phyloP scores from a whole-genome alignment of 2,797 vertebrate species.

The Cygnus olor region DNA sequence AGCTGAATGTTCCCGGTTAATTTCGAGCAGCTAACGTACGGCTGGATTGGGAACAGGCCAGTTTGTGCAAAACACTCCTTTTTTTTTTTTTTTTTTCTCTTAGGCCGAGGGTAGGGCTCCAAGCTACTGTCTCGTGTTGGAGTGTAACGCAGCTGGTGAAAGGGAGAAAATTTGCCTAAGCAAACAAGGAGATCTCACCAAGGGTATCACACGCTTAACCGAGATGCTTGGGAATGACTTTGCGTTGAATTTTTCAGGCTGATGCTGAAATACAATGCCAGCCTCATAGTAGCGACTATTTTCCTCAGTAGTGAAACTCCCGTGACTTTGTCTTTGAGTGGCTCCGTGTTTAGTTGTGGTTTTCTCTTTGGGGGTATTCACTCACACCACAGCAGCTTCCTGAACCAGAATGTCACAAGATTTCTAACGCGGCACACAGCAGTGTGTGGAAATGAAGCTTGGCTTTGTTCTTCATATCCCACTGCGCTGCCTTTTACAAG shows the following conservation, averaged over 20 bases:
- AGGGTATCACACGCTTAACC: background rate
- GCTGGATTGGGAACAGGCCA: background rate
- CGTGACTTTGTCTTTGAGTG: background rate
- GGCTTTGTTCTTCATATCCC: rapidly evolving
- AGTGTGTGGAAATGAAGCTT: background rate
- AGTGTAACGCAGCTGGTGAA: background rate
- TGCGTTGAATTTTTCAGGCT: background rate
- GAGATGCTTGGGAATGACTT: background rate
- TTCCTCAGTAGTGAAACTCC: background rate
- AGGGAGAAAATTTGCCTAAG: background rate
- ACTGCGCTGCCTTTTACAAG: background rate
- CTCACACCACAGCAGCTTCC: background rate
- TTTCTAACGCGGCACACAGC: rapidly evolving
- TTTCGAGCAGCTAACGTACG: background rate
- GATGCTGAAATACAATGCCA: background rate
- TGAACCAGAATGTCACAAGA: background rate
- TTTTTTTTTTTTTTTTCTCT: background rate
- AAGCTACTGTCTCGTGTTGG: background rate
- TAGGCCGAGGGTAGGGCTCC: background rate
- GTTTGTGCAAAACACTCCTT: background rate
- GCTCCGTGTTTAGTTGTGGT: background rate
- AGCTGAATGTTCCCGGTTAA: background rate
- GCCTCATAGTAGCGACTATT: background rate
- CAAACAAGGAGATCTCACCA: too few relatives aligned
- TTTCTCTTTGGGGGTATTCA: background rate